Base-by-base conservation (phyloP, 2,113 vertebrate genomes). In the Cardinalis cardinalis region DNA sequence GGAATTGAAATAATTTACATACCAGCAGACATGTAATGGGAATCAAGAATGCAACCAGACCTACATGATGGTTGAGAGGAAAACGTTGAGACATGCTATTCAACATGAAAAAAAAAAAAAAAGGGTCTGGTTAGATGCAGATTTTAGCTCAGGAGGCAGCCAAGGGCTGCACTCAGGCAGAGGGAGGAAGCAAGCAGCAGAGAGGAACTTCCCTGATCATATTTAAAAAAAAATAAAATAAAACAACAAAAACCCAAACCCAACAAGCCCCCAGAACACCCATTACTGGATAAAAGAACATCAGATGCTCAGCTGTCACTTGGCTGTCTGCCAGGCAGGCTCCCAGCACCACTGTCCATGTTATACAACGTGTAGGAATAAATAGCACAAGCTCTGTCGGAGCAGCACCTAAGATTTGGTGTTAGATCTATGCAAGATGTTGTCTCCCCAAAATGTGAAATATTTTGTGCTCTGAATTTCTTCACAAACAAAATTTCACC, bases 11-110 rank as follows among this genome's bases (percentile, higher is more conserved):
- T 95, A 96, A 96, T 96, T 97, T 96, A 96, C 96, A 96, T 97
- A 95, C 94, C 94, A 96, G 96, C 91, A 95, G 93, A 96, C 82
- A 72, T 93, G 94, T 95, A 96, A 93, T 95, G 94, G 93, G 90
- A 95, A 96, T 95, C 96, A 97, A 96, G 96, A 96, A 96, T 95
- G 95, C 94, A 95, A 88, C 73, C 52, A 96, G 96, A 96, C 96
- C 96, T 96, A 96, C 96, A 95, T 20, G 95, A 96, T 92, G 96
- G 96, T 58, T 96, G 95, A 96, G 96, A 96, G 94, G 92, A 93
- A 96, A 96, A 95, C 64, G 95, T 95, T 97, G 95, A 96, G 96
- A 96, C 96, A 95, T 85, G 96, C 89, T 91, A 93, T 91, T 95
- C 93, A 93, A 84, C 81, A 55, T 46, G 64, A 73, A 82, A 82